A percentile compares a stretch with the other conserved stretches of the same genome.
Evolutionary conservation across 2,113 vertebrate species (phyloP).

Genomic region (Motacilla alba): DNA sequence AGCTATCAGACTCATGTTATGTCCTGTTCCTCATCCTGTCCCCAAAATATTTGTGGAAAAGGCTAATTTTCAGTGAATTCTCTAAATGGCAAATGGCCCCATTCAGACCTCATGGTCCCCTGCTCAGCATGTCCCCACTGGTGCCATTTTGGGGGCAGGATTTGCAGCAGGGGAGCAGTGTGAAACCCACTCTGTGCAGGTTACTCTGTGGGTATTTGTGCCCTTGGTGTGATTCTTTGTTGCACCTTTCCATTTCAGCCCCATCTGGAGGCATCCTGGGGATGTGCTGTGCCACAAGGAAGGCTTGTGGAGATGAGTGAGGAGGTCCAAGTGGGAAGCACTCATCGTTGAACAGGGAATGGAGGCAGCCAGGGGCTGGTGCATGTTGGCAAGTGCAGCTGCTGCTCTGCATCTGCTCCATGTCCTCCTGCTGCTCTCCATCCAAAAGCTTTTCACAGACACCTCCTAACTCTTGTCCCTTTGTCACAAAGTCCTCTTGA

Average conservation of each 20-base stretch:
- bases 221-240: background rate
- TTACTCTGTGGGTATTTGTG: fast-evolving
- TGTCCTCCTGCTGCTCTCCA: background rate
- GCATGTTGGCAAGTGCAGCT: fast-evolving
- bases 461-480: background rate
- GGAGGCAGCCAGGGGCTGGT: background rate
- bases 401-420: background rate
- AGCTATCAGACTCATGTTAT: background rate
- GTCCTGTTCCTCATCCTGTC: background rate
- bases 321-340: background rate
- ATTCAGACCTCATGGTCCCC: fast-evolving
- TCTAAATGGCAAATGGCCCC: too few species aligned
- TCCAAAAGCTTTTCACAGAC: background rate
- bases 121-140: background rate
- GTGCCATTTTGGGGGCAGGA: background rate
- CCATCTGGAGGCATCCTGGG: background rate
- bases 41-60: background rate
- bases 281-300: background rate
- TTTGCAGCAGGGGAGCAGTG: background rate
- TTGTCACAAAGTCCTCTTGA: background rate
- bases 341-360: background rate
- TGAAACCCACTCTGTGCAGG: fast-evolving
- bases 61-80: background rate
- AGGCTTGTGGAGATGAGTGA: background rate
- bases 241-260: background rate